Conservation (phyloP, 2,113 vertebrate species). For the Ammospiza nelsoni region DNA sequence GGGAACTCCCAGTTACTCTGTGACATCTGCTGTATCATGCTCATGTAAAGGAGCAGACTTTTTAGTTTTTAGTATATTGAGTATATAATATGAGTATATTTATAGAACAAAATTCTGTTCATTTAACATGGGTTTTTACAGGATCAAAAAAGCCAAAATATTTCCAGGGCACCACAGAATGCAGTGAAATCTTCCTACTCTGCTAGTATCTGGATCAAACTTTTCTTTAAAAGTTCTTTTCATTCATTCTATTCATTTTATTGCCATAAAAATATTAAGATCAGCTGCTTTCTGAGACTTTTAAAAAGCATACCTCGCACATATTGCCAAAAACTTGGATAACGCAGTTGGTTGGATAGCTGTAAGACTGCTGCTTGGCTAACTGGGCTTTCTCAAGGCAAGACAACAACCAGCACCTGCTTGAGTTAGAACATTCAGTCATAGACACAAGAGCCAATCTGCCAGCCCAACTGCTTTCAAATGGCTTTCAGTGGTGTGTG, state of each 20-base stretch:
- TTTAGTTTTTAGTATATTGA: neutral
- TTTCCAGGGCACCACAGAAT: neutral
- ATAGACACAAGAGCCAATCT: constrained; percentile 18
- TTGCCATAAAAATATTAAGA: neutral
- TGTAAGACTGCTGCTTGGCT: constrained; percentile 15
- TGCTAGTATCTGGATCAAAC: neutral
- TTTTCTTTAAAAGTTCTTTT: neutral
- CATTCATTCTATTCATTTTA: neutral
- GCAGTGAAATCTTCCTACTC: neutral
- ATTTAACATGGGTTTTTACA: neutral
- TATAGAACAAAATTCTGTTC: neutral
- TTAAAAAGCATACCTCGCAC: neutral
- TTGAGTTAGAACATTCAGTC: constrained; percentile 43
- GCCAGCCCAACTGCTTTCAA: constrained; percentile 58
- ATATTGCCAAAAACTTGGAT: neutral
- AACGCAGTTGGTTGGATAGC: neutral
- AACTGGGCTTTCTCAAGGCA: neutral
- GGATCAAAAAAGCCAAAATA: neutral
- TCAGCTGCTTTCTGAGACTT: neutral
- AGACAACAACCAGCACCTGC: constrained; percentile 62
- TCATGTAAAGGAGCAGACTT: neutral
- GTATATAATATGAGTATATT: neutral
- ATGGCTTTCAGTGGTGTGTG: constrained; percentile 62
- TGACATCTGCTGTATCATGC: neutral
- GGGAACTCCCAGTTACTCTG: constrained; percentile 19